Evolutionary conservation across 2,888 invertebrate genomes (phyloP).

Genomic region (Drosophila pseudotalamancana): DNA sequence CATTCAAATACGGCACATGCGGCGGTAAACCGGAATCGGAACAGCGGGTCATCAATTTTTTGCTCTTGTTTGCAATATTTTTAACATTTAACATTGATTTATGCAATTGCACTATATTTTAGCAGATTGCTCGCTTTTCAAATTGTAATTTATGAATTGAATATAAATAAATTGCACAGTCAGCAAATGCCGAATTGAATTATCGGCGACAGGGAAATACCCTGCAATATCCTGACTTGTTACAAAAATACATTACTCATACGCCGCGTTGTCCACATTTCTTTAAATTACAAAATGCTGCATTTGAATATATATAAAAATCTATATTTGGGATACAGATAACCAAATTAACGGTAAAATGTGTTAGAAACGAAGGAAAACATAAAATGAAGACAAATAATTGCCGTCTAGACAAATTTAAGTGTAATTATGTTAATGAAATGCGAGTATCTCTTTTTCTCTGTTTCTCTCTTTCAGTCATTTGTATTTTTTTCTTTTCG

Average conservation of each 20-base stretch:
- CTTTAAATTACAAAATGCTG: too few relatives aligned
- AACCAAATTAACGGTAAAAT: slow-evolving; percentile 2
- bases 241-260: background rate
- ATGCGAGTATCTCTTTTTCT: background rate
- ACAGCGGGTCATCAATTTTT: slow-evolving; percentile 34
- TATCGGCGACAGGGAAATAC: background rate
- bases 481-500: background rate
- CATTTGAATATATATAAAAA: too few relatives aligned
- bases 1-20: slow-evolving; percentile 15
- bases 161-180: slow-evolving; percentile 14
- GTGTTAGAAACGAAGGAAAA: background rate
- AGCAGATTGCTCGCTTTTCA: slow-evolving; percentile 13
- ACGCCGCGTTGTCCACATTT: background rate
- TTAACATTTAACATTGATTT: slow-evolving; percentile 51
- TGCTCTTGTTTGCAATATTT: slow-evolving; percentile 21
- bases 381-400: slow-evolving; percentile 18
- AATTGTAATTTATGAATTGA: slow-evolving; percentile 35
- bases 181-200: slow-evolving; percentile 11
- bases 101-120: slow-evolving; percentile 35
- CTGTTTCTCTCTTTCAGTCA: background rate
- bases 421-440: slow-evolving; percentile 53
- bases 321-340: too few relatives aligned
- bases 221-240: background rate
- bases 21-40: slow-evolving; percentile 51
- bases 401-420: slow-evolving; percentile 64